Evolutionary conservation across 2,888 invertebrate species (phyloP), one percentile per base, ranked within the genome.

Genomic region (Aleiodes testaceus): DNA sequence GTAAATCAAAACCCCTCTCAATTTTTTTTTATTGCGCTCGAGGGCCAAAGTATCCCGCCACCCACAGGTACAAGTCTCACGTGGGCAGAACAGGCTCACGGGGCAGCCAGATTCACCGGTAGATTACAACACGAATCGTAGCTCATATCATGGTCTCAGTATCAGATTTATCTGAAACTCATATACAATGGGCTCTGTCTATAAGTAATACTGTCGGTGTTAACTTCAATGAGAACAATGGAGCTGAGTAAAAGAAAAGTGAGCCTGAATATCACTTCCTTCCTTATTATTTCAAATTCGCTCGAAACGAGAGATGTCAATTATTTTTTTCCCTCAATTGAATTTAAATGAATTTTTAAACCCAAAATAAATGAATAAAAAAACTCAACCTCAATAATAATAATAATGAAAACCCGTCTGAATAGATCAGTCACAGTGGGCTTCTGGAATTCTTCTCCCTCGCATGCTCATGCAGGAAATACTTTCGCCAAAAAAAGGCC

Each of bases 1-100:
- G 79, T 79, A 80, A 80, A 80, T 79, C 79, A 79, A 78, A 66
- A n/a, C n/a, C n/a, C 70, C 77, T 59, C 18, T 59, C 14, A n/a
- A 11, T 36, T 36, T 36, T 36, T 36, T 36, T 36, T 36, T 11
- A 11, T 36, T 59, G 14, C 3, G 42, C 42, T 59, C 18, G 42
- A 11, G 18, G 42, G 78, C 65, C 67, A 74, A 76, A 75, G 79
- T 75, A 61, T 70, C 74, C 76, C 75, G 74, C 80, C 77, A 80
- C 80, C 79, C 79, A 80, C 78, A 77, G 73, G 77, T 26, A 30
- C 30, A 42, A 36, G 36, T 59, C 79, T 77, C 75, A 26, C 76
- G 79, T 79, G 78, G 74, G 74, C 72, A 74, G 77, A 79, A 78
- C 77, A 75, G 74, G 75, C 74, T 53, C 26, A 53, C 42, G 72